Conservation (phyloP, 2,113 vertebrate genomes). For the Ellobius talpinus region DNA sequence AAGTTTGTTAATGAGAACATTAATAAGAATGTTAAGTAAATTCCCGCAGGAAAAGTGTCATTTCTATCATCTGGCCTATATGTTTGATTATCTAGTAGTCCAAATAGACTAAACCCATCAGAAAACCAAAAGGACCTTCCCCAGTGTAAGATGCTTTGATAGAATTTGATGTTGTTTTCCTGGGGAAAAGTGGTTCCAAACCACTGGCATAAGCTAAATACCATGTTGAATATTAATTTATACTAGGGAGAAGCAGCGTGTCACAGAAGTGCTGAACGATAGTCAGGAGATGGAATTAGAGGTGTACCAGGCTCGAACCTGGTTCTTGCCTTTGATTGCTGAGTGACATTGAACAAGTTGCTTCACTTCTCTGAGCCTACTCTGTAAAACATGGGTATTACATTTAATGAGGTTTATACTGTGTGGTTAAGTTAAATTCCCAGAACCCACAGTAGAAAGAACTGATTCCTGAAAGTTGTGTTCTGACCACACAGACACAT, state of each 20-base stretch:
- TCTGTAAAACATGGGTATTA: background rate
- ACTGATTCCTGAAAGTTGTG: background rate
- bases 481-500: background rate
- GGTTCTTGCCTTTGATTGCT: background rate
- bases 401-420: background rate
- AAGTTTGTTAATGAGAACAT: background rate
- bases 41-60: background rate
- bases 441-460: background rate
- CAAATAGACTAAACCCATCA: slow-evolving; percentile 24
- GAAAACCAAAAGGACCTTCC: slow-evolving; percentile 50
- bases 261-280: background rate
- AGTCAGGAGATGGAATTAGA: background rate
- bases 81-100: background rate
- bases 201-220: background rate
- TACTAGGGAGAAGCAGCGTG: background rate
- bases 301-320: background rate
- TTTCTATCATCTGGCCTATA: background rate
- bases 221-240: background rate
- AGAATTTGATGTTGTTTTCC: background rate
- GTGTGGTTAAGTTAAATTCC: background rate
- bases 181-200: slow-evolving; percentile 8
- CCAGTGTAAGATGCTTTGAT: background rate
- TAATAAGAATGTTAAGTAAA: background rate
- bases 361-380: background rate
- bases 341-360: background rate